Evolutionary conservation across 1,140 invertebrate species (phyloP).

Genomic region (Caligus rogercresseyi): DNA sequence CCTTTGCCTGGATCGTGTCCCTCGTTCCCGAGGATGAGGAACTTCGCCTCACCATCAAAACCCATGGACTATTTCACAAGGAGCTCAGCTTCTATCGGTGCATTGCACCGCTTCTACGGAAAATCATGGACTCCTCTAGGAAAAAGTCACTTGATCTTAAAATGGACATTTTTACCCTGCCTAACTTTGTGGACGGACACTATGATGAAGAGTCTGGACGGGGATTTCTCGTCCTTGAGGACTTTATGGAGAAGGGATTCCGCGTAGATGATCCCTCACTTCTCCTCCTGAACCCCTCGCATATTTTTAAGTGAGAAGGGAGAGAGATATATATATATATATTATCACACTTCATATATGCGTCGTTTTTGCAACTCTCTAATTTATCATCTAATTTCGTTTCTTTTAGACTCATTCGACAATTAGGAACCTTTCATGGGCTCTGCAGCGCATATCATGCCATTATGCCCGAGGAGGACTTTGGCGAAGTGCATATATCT

Average conservation of each 20-base stretch:
- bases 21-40: constrained; percentile 3
- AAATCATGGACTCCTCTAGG: neutral
- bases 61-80: neutral
- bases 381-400: neutral
- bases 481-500: neutral
- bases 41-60: neutral
- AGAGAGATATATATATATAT: too few relatives aligned
- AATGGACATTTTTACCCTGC: neutral
- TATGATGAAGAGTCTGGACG: neutral
- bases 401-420: neutral
- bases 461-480: neutral
- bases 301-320: constrained; percentile 5
- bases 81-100: neutral
- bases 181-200: neutral
- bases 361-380: neutral
- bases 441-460: neutral
- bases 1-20: neutral
- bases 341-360: too few relatives aligned
- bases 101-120: neutral
- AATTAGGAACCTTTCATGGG: neutral
- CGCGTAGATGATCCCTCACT: neutral
- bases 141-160: neutral
- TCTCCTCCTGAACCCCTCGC: neutral
- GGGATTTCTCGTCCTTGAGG: constrained; percentile 5
- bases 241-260: constrained; percentile 1